Percentiles rank a stretch among this genome's conserved stretches.
These are phyloP conservation scores for Dromaius novaehollandiae DNA, from an alignment of 2,113 vertebrate genomes.

Conservation along the genomic window DNA sequence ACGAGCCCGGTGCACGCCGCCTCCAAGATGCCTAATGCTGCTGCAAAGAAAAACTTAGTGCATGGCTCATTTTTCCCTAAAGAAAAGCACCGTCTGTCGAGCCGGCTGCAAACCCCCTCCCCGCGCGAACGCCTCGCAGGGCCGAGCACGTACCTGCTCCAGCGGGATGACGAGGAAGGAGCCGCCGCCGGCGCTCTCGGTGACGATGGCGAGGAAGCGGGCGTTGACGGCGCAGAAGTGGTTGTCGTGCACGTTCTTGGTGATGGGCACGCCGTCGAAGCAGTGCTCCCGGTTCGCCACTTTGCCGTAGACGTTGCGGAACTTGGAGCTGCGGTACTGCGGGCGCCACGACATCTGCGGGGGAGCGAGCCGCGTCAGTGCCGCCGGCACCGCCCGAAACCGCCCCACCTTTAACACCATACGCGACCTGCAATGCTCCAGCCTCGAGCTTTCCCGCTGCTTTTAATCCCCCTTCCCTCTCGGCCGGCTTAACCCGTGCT, in stretches of 20 bases:
- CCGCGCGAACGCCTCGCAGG: background rate
- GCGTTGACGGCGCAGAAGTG: constrained; percentile 96
- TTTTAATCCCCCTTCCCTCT: too few relatives aligned
- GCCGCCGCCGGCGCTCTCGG: constrained; percentile 92
- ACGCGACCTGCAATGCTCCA: too few relatives aligned
- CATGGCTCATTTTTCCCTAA: too few relatives aligned
- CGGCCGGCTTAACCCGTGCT: too few relatives aligned
- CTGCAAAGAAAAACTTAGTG: too few relatives aligned
- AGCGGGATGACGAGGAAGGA: constrained; percentile 94
- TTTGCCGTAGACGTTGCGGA: constrained; percentile 97
- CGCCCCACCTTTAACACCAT: too few relatives aligned
- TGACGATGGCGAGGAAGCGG: constrained; percentile 94
- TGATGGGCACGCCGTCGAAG: constrained; percentile 96
- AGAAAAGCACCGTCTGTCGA: too few relatives aligned
- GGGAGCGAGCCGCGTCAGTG: background rate
- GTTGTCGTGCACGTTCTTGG: constrained; percentile 98
- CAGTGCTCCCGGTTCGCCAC: constrained; percentile 94
- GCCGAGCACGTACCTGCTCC: constrained; percentile 82
- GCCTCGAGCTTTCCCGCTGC: too few relatives aligned
- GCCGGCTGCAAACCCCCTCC: background rate
- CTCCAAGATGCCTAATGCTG: too few relatives aligned
- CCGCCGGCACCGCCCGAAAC: too few relatives aligned
- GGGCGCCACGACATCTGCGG: constrained; percentile 99
- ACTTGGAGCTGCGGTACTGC: constrained; percentile 99
- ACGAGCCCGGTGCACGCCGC: too few relatives aligned